Evolutionary conservation across 1,140 invertebrate species (phyloP).

Genomic region (Temnothorax longispinosus): DNA sequence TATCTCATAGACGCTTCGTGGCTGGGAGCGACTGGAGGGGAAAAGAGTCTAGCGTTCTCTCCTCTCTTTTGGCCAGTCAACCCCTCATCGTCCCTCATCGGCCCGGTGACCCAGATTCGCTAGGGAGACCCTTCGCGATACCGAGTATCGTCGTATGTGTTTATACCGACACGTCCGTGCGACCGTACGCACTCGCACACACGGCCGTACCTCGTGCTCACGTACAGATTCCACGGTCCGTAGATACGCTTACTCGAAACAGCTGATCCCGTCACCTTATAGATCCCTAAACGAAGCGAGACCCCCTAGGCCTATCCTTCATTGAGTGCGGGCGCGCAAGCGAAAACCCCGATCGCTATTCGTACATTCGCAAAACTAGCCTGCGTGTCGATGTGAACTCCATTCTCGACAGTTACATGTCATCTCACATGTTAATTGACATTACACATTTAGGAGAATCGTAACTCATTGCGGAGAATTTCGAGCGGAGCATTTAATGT

Average conservation of each 20-base stretch:
- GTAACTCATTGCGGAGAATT: background rate
- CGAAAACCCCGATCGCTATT: constrained; percentile 59
- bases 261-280: constrained; percentile 83
- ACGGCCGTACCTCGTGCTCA: constrained; percentile 58
- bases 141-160: constrained; percentile 56
- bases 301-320: constrained; percentile 71
- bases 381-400: background rate
- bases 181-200: constrained; percentile 36
- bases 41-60: constrained; percentile 59
- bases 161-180: constrained; percentile 24
- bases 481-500: background rate
- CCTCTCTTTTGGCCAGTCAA: constrained; percentile 80
- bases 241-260: constrained; percentile 56
- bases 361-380: constrained; percentile 1
- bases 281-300: constrained; percentile 77
- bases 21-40: constrained; percentile 61
- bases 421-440: background rate
- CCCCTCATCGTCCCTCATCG: constrained; percentile 84
- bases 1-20: constrained; percentile 82
- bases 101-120: constrained; percentile 84
- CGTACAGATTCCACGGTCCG: constrained; percentile 71
- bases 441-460: background rate
- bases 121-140: constrained; percentile 77
- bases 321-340: constrained; percentile 66
- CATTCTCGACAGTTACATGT: background rate